Evolutionary conservation across 35 echinoderm and acorn worm genomes (phyloP), one percentile per base, ranked within the genome.

Genomic region (Acanthaster planci): DNA sequence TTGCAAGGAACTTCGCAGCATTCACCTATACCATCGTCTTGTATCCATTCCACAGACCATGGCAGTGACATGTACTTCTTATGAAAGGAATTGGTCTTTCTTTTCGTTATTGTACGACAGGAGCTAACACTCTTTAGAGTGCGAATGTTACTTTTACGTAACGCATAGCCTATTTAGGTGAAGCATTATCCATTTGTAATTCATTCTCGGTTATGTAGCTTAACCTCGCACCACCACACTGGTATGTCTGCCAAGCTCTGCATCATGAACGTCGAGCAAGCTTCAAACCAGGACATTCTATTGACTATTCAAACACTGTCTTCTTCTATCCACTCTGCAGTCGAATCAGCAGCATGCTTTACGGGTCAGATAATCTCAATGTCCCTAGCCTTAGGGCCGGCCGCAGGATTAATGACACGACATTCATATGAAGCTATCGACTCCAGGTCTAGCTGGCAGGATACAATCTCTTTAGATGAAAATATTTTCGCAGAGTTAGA

Each of bases 311-410:
- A 67, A 22, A 67, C 12, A 0, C 23, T 67, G n/a, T 67, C 59
- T 0, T 21, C 8, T n/a, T 67, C 59, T 67, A 67, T 67, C 0
- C 16, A 67, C 23, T 1, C 59, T 8, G 23, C 16, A 15, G 59
- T 67, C 6, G 59, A 67, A 67, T 67, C 12, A 22, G 59, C 59
- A 82, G 80, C 80, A 31, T 82, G 50, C 29, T 55, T 38, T 51
- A 55, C 80, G 14, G 80, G 80, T 31, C 80, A 82, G 21, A 82
- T 82, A 8, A 82, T 26, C 7, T 55, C 51, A 10, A 82, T 82
- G 80, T 44, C 51, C 0, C 36, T 82, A 38, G 80, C 80, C 31
- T 51, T 82, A 14, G 80, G 80, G 7, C 80, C 80, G 2, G 31
- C 56, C 35, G 16, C 80, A 1, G 56, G 80, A 19, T 55, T 82